phyloP scores from a whole-genome alignment of 2,888 invertebrate genomes.

The Mesorhabditis spiculigera region DNA sequence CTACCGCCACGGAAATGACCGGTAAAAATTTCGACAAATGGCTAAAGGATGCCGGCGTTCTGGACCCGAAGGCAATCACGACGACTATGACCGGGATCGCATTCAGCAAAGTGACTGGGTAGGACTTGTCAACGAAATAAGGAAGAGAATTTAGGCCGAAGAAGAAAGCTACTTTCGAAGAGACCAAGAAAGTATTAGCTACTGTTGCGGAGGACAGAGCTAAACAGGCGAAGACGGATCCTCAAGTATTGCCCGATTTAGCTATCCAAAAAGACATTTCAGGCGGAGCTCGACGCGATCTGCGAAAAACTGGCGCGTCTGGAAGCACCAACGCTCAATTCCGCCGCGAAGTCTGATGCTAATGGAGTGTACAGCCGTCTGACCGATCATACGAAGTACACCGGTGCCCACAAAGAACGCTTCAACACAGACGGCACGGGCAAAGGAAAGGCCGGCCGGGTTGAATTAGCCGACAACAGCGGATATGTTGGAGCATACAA shows the following conservation, averaged over 20 bases:
- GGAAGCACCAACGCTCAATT: conserved; percentile 49
- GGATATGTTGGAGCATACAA: conserved; percentile 60
- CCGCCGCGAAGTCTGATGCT: conserved; percentile 49
- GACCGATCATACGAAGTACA: conserved; percentile 57
- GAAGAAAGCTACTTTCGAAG: conserved; percentile 57
- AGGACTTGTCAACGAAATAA: background rate
- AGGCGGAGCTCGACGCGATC: conserved; percentile 56
- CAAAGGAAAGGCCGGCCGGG: conserved; percentile 57
- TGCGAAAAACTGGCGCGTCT: conserved; percentile 49
- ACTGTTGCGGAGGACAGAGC: conserved; percentile 54
- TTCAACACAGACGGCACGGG: conserved; percentile 58
- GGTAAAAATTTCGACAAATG: conserved; percentile 59
- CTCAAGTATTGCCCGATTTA: conserved; percentile 30
- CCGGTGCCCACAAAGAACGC: conserved; percentile 58
- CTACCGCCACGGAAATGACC: conserved; percentile 55
- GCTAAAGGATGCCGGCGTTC: conserved; percentile 56
- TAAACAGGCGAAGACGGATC: conserved; percentile 44
- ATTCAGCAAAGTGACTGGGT: conserved; percentile 58
- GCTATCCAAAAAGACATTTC: conserved; percentile 10
- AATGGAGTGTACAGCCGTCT: conserved; percentile 56
- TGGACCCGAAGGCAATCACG: conserved; percentile 49
- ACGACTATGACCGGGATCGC: conserved; percentile 58
- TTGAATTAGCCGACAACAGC: conserved; percentile 40
- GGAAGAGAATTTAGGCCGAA: conserved; percentile 44
- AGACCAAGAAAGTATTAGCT: conserved; percentile 54